phyloP scores from a whole-genome alignment of 2,888 invertebrate species.

The Drosophila planitibia region DNA sequence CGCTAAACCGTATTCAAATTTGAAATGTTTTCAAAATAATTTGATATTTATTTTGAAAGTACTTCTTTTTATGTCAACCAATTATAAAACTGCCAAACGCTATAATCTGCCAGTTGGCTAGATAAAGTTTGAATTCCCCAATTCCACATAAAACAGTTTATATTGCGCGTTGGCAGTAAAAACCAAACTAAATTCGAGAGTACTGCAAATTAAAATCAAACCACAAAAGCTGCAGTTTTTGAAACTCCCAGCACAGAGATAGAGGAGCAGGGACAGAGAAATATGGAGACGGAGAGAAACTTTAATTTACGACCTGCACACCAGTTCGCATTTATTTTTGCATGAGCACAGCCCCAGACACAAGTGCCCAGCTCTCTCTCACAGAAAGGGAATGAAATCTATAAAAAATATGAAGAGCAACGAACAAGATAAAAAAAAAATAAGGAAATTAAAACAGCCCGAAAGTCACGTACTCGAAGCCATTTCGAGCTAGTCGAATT shows the following conservation, averaged over 20 bases:
- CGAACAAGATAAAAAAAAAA: conserved; percentile 2
- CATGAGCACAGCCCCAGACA: conserved; percentile 24
- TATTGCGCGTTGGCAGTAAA: conserved; percentile 17
- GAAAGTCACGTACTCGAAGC: conserved; percentile 53
- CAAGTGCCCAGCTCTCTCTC: conserved; percentile 10
- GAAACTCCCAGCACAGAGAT: conserved; percentile 20
- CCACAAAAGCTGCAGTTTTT: conserved; percentile 15
- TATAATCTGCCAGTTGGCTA: conserved; percentile 4
- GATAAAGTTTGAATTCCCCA: conserved; percentile 15
- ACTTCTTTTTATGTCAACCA: background rate
- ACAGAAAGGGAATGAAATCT: conserved; percentile 34
- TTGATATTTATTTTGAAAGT: background rate
- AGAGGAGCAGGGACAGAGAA: conserved; percentile 18
- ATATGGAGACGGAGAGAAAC: conserved; percentile 13
- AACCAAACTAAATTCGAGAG: conserved; percentile 5
- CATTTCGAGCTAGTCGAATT: conserved; percentile 33
- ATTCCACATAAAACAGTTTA: conserved; percentile 15
- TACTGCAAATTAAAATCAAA: conserved; percentile 38
- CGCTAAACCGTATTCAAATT: background rate
- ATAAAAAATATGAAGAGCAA: conserved; percentile 42
- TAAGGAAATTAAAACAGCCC: conserved; percentile 53
- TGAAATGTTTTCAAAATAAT: background rate
- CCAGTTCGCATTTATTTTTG: conserved; percentile 40
- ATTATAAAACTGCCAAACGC: background rate
- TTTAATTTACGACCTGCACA: conserved; percentile 46